These are phyloP conservation scores for Hirtodrosophila histrioides DNA, from an alignment of 2,888 invertebrate species.

Conservation along the genomic window DNA sequence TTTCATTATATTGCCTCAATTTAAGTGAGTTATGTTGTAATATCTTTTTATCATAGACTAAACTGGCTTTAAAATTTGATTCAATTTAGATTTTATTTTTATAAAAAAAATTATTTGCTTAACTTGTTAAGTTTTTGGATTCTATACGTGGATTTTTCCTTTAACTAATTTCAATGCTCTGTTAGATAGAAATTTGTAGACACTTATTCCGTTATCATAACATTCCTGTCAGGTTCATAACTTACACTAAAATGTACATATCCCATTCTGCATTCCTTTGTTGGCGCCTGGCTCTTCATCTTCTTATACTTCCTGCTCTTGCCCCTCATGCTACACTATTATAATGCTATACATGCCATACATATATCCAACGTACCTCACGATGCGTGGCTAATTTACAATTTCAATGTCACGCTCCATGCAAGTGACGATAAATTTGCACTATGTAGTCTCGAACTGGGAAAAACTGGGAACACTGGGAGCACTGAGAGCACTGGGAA, in stretches of 20 bases:
- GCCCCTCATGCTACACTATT: conserved; percentile 21
- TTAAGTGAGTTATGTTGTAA: no score
- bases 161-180: no score
- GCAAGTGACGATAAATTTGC: conserved; percentile 81
- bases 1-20: no score
- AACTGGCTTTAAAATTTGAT: no score
- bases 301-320: conserved; percentile 20
- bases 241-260: neutral
- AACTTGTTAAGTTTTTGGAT: no score
- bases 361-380: conserved; percentile 21
- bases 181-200: no score
- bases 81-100: no score
- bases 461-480: conserved; percentile 1
- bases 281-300: conserved; percentile 30
- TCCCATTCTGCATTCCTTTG: conserved; percentile 1
- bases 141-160: no score
- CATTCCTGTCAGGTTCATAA: no score
- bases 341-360: conserved; percentile 33
- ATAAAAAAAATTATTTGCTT: no score
- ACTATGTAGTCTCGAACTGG: conserved; percentile 39
- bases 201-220: no score
- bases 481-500: conserved; percentile 5
- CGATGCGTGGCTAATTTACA: conserved; percentile 80
- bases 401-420: conserved; percentile 81
- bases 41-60: no score